Base-by-base conservation (phyloP, 2,797 vertebrate genomes). In the Alauda arvensis region DNA sequence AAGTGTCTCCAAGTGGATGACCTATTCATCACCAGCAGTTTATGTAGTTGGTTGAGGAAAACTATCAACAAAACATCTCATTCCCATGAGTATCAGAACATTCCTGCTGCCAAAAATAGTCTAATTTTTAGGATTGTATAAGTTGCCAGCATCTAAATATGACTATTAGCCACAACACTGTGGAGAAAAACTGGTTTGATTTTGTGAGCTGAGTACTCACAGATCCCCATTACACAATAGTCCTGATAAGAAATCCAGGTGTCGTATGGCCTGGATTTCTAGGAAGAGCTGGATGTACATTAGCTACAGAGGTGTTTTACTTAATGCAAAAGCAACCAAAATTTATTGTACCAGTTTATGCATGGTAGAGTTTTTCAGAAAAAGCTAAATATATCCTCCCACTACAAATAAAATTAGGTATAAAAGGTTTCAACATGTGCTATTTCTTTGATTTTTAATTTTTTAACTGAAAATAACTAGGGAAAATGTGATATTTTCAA, bases 41-140 rank as follows among this genome's bases (percentile, higher is more conserved):
- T 77, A 83, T 70, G 55, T 16, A 85, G 63, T 0, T 59, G 14
- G 13, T 37, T 80, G 60, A 93, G 63, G 10, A 95, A 57, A 88
- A 31, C 33, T 91, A 77, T 91, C 88, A 94, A 33, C 76, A 85
- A 86, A 94, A 90, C 75, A 81, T 55, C 71, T 91, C 45, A 10
- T 88, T 87, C 86, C 79, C 82, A 70, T 0, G 9, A 91, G 84
- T 31, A 75, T 92, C 46, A 70, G 59, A 85, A 66, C 17, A 37
- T 65, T 55, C 31, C 52, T 49, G 18, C 42, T 87, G 81, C 83
- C 88, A 90, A 92, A 93, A 80, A 85, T n/a, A 91, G 43, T 55
- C 52, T 81, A 25, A 37, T 91, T 94, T 94, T 93, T 90, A 88
- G 78, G 72, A 76, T 52, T 56, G 9, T 48, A 51, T 72, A 78